Evolutionary conservation across 1,140 invertebrate species (phyloP).

Genomic region (Drosophila ironensis): DNA sequence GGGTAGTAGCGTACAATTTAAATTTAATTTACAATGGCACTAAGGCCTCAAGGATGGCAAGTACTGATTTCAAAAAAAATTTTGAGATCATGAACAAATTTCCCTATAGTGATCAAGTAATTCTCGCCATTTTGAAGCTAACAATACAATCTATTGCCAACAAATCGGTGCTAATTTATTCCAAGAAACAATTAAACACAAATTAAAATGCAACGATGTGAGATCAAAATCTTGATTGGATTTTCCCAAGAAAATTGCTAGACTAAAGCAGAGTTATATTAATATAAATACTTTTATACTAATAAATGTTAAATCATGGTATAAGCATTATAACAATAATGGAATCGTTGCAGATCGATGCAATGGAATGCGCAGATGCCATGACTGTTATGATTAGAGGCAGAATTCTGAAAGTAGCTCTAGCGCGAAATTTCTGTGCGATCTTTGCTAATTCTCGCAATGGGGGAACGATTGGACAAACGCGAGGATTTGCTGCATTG

Average conservation of each 20-base stretch:
- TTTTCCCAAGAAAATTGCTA: background rate
- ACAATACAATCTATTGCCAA: too few species aligned
- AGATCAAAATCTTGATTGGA: background rate
- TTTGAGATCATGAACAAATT: too few species aligned
- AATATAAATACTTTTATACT: too few species aligned
- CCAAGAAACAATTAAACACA: background rate
- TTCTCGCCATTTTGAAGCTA: too few species aligned
- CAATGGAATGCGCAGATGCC: constrained; percentile 25
- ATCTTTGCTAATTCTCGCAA: constrained; percentile 45
- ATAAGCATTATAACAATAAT: background rate
- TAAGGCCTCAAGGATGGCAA: background rate
- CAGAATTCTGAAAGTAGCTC: constrained; percentile 32
- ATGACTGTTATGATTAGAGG: constrained; percentile 33
- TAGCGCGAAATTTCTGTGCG: constrained; percentile 54
- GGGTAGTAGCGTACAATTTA: constrained; percentile 6
- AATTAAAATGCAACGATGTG: background rate
- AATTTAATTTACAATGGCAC: constrained; percentile 11
- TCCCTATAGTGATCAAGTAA: too few species aligned
- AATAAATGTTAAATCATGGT: background rate
- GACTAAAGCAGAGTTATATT: too few species aligned
- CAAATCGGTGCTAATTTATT: background rate
- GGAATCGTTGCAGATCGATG: background rate
- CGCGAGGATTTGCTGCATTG: constrained; percentile 38
- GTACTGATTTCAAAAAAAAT: too few species aligned
- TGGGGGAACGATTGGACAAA: constrained; percentile 7